phyloP scores from a whole-genome alignment of 2,113 vertebrate species.

The Microcebus jonahi region DNA sequence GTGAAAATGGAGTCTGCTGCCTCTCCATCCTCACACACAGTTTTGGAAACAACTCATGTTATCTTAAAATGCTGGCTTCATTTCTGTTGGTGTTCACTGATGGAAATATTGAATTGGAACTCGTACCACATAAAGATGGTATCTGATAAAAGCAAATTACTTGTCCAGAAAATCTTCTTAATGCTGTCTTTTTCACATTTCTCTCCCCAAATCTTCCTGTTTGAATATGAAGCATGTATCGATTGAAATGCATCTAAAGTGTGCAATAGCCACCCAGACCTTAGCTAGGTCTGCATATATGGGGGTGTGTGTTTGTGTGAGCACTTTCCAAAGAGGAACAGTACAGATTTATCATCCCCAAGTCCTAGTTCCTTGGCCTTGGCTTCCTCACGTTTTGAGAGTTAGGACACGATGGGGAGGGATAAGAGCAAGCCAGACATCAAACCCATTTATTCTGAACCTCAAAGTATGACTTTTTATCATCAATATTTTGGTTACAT shows the following conservation, averaged over 20 bases:
- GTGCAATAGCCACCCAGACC: neutral
- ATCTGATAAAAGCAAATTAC: neutral
- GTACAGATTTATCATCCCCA: neutral
- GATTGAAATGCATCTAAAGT: neutral
- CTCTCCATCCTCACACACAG: neutral
- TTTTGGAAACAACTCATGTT: neutral
- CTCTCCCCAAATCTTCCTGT: neutral
- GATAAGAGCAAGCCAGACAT: constrained; percentile 75
- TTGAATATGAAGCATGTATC: neutral
- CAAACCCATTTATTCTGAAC: constrained; percentile 83
- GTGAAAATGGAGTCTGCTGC: neutral
- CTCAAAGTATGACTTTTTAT: constrained; percentile 76
- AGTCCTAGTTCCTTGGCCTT: neutral
- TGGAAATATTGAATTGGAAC: neutral
- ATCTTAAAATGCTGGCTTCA: neutral
- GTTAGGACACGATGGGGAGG: neutral
- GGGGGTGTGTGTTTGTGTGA: neutral
- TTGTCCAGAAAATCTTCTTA: neutral
- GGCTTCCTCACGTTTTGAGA: neutral
- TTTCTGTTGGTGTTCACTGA: neutral
- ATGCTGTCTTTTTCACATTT: neutral
- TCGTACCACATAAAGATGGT: neutral
- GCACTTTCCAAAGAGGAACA: neutral
- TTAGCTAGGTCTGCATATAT: neutral
- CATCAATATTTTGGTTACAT: constrained; percentile 81